phyloP scores from a whole-genome alignment of 2,888 invertebrate species.

The Nomada hirtipes region DNA sequence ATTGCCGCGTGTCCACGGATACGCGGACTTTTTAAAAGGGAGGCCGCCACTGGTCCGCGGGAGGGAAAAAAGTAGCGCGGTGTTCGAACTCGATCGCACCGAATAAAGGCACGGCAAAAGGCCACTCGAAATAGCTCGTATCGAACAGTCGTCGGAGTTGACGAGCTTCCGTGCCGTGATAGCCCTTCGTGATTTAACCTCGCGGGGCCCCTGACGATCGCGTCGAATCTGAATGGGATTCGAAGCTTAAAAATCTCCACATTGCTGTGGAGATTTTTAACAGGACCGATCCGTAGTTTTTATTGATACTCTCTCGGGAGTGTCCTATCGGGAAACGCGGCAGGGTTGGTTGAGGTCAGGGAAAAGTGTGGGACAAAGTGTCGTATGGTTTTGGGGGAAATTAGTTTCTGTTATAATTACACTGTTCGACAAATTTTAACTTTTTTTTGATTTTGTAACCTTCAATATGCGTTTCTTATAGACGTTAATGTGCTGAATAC shows the following conservation, averaged over 20 bases:
- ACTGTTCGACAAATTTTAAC: too few relatives aligned
- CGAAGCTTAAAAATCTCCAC: too few relatives aligned
- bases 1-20: constrained; percentile 62
- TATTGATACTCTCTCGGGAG: not conserved
- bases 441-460: too few relatives aligned
- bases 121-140: constrained; percentile 53
- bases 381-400: not conserved
- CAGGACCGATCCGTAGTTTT: constrained; percentile 1
- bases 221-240: constrained; percentile 47
- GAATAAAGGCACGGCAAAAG: constrained; percentile 66
- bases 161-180: constrained; percentile 44
- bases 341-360: not conserved
- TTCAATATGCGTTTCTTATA: too few relatives aligned
- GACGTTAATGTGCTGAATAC: too few relatives aligned
- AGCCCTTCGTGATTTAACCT: constrained; percentile 36
- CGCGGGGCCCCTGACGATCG: constrained; percentile 16
- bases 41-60: constrained; percentile 29
- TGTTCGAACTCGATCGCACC: constrained; percentile 53
- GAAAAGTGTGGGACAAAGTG: not conserved
- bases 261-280: not conserved
- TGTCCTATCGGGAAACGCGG: too few relatives aligned
- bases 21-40: constrained; percentile 53
- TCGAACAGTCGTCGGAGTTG: constrained; percentile 15
- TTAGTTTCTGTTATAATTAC: too few relatives aligned
- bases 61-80: constrained; percentile 46